These are phyloP conservation scores for Leptarthrus brevirostris DNA, from an alignment of 2,888 invertebrate species.

Conservation along the genomic window DNA sequence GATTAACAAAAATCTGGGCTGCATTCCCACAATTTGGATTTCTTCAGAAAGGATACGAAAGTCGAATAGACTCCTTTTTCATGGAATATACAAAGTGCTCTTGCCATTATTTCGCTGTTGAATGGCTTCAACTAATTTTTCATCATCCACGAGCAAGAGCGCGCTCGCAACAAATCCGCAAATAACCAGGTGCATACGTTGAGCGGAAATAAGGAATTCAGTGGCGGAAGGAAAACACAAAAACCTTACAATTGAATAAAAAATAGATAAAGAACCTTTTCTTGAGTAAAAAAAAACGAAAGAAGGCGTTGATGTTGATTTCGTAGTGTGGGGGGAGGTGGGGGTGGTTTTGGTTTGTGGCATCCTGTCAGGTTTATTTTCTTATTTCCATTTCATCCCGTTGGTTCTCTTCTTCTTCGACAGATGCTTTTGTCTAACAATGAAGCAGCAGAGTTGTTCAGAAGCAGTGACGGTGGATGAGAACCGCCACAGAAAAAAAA, in stretches of 20 bases:
- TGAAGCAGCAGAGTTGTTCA: too few relatives aligned
- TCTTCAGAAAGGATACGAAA: too few relatives aligned
- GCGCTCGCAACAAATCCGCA: neutral
- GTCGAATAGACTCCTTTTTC: too few relatives aligned
- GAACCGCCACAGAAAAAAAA: neutral
- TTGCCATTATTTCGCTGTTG: conserved; percentile 13
- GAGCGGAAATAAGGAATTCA: conserved; percentile 11
- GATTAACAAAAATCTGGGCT: too few relatives aligned
- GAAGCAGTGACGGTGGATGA: neutral
- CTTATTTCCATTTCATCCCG: conserved; percentile 26
- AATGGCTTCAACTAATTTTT: conserved; percentile 33
- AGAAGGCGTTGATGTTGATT: too few relatives aligned
- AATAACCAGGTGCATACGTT: conserved; percentile 9
- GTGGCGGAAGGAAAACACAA: conserved; percentile 30
- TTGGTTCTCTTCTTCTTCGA: neutral
- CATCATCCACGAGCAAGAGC: conserved; percentile 7
- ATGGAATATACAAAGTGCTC: conserved; percentile 6
- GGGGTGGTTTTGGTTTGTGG: conserved; percentile 4
- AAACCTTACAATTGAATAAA: conserved; percentile 30
- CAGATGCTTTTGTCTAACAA: conserved; percentile 1
- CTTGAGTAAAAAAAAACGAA: neutral
- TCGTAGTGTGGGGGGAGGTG: neutral
- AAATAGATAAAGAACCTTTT: conserved; percentile 19
- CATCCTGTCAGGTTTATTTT: conserved; percentile 5
- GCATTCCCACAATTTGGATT: too few relatives aligned